phyloP scores from a whole-genome alignment of 2,888 invertebrate species.

The Micoletzkya japonica region DNA sequence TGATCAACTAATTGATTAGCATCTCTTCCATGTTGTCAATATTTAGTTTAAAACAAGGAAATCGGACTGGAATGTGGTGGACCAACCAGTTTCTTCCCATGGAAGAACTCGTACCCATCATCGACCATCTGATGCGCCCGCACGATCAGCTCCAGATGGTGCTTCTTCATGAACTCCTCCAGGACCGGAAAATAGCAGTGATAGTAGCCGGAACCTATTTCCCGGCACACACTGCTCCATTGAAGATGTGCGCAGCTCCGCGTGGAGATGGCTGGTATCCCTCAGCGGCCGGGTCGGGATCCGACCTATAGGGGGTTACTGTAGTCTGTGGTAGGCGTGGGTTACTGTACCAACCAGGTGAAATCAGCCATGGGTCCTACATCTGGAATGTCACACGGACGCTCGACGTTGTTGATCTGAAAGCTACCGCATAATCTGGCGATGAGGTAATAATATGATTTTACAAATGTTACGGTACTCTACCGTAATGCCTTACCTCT shows the following conservation, averaged over 20 bases:
- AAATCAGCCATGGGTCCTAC: conserved; percentile 19
- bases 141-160: conserved; percentile 24
- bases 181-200: conserved; percentile 4
- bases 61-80: neutral
- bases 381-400: conserved; percentile 25
- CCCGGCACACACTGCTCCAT: neutral
- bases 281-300: conserved; percentile 15
- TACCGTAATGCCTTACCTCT: neutral
- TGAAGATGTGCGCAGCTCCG: conserved; percentile 26
- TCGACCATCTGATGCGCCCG: conserved; percentile 28
- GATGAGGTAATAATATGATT: neutral
- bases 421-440: neutral
- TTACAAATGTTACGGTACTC: neutral
- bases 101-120: conserved; percentile 30
- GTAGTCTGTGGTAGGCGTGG: too few species aligned
- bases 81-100: conserved; percentile 27
- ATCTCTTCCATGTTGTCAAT: too few species aligned
- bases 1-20: neutral
- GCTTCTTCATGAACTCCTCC: conserved; percentile 9
- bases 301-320: conserved; percentile 5
- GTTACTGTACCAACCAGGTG: conserved; percentile 8
- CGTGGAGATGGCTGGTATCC: conserved; percentile 10
- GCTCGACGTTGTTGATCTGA: conserved; percentile 11
- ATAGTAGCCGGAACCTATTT: neutral
- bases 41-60: neutral